phyloP scores from a whole-genome alignment of 2,888 invertebrate species.

The Noctua comes region DNA sequence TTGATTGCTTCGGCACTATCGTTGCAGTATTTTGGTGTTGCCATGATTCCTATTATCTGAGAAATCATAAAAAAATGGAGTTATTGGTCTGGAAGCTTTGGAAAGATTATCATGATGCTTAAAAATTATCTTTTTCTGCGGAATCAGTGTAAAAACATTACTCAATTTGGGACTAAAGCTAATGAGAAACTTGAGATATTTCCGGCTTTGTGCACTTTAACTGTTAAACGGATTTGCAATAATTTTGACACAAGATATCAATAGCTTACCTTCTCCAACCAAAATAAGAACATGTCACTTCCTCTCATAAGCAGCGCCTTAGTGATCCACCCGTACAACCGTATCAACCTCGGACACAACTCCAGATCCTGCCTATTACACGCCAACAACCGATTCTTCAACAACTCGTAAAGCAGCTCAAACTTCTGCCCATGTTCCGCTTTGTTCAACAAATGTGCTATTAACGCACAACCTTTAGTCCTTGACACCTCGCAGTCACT shows the following conservation, averaged over 20 bases:
- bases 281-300: slow-evolving; percentile 81
- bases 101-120: background rate
- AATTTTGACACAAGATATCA: background rate
- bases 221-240: no score
- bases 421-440: slow-evolving; percentile 82
- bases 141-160: background rate
- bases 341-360: slow-evolving; percentile 77
- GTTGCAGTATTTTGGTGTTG: slow-evolving; percentile 74
- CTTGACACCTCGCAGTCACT: slow-evolving; percentile 78
- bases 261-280: slow-evolving; percentile 83
- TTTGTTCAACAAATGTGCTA: slow-evolving; percentile 91
- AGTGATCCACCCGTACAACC: slow-evolving; percentile 84
- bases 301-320: slow-evolving; percentile 85
- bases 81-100: background rate
- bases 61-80: slow-evolving; percentile 55
- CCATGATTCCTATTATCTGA: slow-evolving; percentile 79
- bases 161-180: background rate
- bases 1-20: slow-evolving; percentile 84
- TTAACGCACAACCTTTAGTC: slow-evolving; percentile 85
- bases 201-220: background rate
- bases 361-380: slow-evolving; percentile 72
- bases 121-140: background rate
- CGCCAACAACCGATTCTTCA: slow-evolving; percentile 75
- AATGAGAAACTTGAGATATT: background rate
- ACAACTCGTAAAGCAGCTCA: slow-evolving; percentile 80